Percentiles rank a stretch among this genome's conserved stretches.
Evolutionary conservation across 2,888 invertebrate genomes (phyloP).

Genomic region (Syritta pipiens): DNA sequence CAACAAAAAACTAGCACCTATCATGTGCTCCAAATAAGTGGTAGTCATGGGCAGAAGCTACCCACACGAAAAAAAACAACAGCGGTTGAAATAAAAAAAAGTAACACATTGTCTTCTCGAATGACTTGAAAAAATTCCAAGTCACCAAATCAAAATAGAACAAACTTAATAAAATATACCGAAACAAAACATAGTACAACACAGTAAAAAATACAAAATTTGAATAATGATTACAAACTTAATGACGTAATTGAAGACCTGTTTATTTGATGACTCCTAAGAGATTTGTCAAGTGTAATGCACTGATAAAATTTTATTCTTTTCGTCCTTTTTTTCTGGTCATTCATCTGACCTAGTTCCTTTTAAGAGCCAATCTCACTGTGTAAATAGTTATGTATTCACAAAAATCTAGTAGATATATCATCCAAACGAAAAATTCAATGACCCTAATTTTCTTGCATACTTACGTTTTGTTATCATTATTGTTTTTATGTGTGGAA

Average conservation of each 20-base stretch:
- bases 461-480: constrained; percentile 48
- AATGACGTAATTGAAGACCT: too few species aligned
- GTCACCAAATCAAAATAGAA: too few species aligned
- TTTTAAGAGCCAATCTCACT: background rate
- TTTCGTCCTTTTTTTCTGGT: constrained; percentile 2
- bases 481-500: constrained; percentile 24
- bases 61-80: background rate
- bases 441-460: constrained; percentile 22
- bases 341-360: constrained; percentile 25
- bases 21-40: too few species aligned
- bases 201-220: too few species aligned
- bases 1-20: too few species aligned
- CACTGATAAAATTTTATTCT: constrained; percentile 11
- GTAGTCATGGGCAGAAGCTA: too few species aligned
- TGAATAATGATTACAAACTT: too few species aligned
- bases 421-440: constrained; percentile 25
- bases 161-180: too few species aligned
- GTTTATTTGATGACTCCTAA: too few species aligned
- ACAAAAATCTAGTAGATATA: constrained; percentile 9
- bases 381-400: constrained; percentile 16
- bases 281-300: background rate
- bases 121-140: too few species aligned
- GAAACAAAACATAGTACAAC: too few species aligned
- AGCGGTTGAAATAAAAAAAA: background rate
- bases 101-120: too few species aligned